Percentiles rank a stretch among this genome's conserved stretches.
phyloP scores from a whole-genome alignment of 2,888 invertebrate genomes.

The Busseola fusca region DNA sequence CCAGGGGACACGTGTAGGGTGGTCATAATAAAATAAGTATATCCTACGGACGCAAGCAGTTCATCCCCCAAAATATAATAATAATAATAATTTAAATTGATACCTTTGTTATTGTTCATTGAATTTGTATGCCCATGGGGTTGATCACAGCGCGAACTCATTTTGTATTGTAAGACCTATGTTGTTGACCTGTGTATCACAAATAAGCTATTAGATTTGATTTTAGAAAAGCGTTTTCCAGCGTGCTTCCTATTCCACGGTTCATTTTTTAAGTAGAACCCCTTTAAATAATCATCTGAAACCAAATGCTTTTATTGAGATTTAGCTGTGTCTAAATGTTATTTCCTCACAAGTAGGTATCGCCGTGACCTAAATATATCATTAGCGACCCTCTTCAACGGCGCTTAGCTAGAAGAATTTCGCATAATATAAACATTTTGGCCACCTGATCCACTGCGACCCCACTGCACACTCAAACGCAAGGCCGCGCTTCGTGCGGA shows the following conservation, averaged over 20 bases:
- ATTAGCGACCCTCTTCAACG: slow-evolving; percentile 33
- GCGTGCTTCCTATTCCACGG: background rate
- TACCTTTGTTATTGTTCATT: no score
- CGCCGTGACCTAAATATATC: slow-evolving; percentile 29
- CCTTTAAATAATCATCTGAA: background rate
- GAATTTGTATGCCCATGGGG: no score
- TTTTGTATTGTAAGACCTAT: no score
- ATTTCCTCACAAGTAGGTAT: slow-evolving; percentile 17
- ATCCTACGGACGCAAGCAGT: no score
- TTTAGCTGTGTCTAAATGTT: slow-evolving; percentile 11
- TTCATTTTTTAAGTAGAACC: background rate
- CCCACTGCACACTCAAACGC: background rate
- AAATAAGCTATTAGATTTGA: no score
- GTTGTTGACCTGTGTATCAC: no score
- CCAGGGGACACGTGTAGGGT: no score
- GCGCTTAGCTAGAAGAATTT: slow-evolving; percentile 17
- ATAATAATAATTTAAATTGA: no score
- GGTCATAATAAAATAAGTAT: no score
- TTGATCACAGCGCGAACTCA: no score
- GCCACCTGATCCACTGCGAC: background rate
- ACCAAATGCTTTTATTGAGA: background rate
- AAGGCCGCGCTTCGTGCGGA: no score
- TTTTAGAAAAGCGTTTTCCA: background rate
- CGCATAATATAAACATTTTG: background rate
- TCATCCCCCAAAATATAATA: no score